Evolutionary conservation across 2,113 vertebrate genomes (phyloP).

Genomic region (Pedionomus torquatus): DNA sequence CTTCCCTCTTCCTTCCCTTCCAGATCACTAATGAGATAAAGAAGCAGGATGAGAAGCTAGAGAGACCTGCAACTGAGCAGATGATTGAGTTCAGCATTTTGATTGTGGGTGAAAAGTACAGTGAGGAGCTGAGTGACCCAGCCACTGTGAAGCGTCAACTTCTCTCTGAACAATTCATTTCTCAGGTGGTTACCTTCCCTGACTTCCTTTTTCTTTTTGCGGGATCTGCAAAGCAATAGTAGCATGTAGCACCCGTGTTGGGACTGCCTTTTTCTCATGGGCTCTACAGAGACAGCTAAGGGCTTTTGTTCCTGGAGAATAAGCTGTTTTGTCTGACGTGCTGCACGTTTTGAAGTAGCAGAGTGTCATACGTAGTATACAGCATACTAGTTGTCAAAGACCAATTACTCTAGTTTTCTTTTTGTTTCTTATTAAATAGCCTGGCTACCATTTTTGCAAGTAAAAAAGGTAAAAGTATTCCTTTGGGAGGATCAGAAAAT

Average conservation of each 20-base stretch:
- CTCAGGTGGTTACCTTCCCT: constrained; percentile 75
- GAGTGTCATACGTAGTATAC: neutral
- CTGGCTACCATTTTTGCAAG: neutral
- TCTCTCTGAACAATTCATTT: constrained; percentile 81
- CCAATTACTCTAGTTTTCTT: neutral
- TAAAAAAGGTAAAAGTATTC: neutral
- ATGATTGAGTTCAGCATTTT: constrained; percentile 86
- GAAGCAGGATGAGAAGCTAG: constrained; percentile 62
- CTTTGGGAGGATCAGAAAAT: neutral
- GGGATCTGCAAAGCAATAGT: neutral
- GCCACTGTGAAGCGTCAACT: constrained; percentile 63
- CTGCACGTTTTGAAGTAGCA: neutral
- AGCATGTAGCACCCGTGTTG: neutral
- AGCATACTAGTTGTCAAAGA: neutral
- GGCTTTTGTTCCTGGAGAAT: neutral
- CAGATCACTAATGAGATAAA: constrained; percentile 90
- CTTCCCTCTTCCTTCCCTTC: neutral
- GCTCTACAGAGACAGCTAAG: neutral
- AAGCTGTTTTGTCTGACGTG: neutral
- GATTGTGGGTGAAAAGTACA: constrained; percentile 80
- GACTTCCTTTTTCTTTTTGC: neutral
- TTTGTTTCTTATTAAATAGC: neutral
- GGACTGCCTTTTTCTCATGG: neutral
- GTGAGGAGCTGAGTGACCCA: constrained; percentile 79
- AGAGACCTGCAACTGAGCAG: constrained; percentile 74